Evolutionary conservation across 2,113 vertebrate genomes (phyloP), one percentile per base, ranked within the genome.

Genomic region (Sarotherodon lohbergeri): DNA sequence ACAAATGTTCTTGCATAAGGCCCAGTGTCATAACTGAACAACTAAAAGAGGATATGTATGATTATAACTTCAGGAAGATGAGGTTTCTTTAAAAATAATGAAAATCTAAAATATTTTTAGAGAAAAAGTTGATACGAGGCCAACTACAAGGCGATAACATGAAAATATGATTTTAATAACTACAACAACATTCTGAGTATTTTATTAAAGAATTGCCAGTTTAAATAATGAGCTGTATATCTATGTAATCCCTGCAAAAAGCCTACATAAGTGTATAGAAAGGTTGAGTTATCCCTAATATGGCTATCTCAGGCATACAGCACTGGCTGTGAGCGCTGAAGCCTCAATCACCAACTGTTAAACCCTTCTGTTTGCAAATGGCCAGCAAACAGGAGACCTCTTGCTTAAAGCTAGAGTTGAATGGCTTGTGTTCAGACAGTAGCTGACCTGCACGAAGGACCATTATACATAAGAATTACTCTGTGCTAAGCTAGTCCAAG

Each of bases 291-390:
- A 73, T 48, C 22, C 41, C 22, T 11, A 46, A 46, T 73, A 17
- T 46, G 41, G 41, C 68, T 24, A 19, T 50, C 14, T 73, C 8
- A 29, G 68, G 41, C 41, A 29, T 14, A 73, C 68, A 4, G 13
- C 22, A 0, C 41, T 17, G 68, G 22, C 41, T 46, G 39, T 0
- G 66, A 46, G 39, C 2, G 22, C 5, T 6, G 22, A 68, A 63
- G 17, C 59, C 59, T 34, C 17, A 22, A 16, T 24, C 66, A 73
- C 66, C 5, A 73, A 43, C 39, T 10, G 41, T 73, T 76, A 48
- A 48, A 76, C 41, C 3, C 24, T 76, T 76, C 9, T 76, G 41
- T 76, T 29, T 19, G 68, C 41, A 48, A 76, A 17, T 27, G 5
- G 68, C 13, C 14, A 17, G 24, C 41, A 76, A 48, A 29, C 41